Percentiles rank a stretch among this genome's conserved stretches.
These are phyloP conservation scores for Barnardius zonarius DNA, from an alignment of 2,113 vertebrate species.

Conservation along the genomic window DNA sequence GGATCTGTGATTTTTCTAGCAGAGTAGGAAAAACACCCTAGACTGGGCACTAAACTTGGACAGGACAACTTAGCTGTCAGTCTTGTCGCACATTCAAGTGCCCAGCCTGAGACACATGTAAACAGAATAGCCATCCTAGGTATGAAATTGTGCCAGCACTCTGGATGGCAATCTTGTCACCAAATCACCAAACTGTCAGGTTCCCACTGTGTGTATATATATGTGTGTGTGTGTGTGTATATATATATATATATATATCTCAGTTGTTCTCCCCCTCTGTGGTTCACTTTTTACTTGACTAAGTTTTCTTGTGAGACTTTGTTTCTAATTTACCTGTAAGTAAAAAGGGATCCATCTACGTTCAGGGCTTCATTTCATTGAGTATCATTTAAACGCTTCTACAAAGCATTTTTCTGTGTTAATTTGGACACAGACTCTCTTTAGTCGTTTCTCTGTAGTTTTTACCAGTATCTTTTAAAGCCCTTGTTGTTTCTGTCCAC, in stretches of 20 bases:
- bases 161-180: background rate
- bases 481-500: background rate
- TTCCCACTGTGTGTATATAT: background rate
- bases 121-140: background rate
- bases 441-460: background rate
- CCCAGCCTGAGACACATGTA: background rate
- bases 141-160: background rate
- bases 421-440: background rate
- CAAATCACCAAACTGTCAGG: background rate
- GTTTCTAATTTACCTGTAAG: background rate
- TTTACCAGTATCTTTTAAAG: background rate
- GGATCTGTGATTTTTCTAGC: background rate
- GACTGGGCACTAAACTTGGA: background rate
- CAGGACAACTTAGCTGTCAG: background rate
- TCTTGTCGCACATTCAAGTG: background rate
- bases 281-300: background rate
- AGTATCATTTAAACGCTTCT: background rate
- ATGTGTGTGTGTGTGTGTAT: background rate
- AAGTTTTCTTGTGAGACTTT: background rate
- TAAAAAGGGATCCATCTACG: background rate
- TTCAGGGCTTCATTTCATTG: background rate
- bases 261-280: background rate
- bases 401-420: background rate
- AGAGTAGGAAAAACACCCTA: rapidly evolving
- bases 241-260: background rate